Evolutionary conservation across 2,113 vertebrate genomes (phyloP).

Genomic region (sheep (Ovis aries)): ARS-UI_Ramb_v3.0 NC_056080.1:21783501-21784000

Average conservation of each 20-base stretch:
- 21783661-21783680: constrained; percentile 26
- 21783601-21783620: constrained; percentile 57
- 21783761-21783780: constrained; percentile 49
- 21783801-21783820: constrained; percentile 69
- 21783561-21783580: constrained; percentile 66
- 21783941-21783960: constrained; percentile 51
- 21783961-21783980: not conserved
- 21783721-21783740: not conserved
- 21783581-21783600: constrained; percentile 63
- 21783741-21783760: constrained; percentile 21
- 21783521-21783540: constrained; percentile 52
- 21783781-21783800: constrained; percentile 70
- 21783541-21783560: constrained; percentile 73
- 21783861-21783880: constrained; percentile 47
- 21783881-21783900: not conserved
- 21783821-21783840: constrained; percentile 63
- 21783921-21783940: not conserved
- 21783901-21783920: not conserved
- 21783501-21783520: constrained; percentile 52
- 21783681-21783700: constrained; percentile 68
- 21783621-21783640: constrained; percentile 60
- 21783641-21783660: constrained; percentile 62
- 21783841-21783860: constrained; percentile 60
- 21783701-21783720: constrained; percentile 34
- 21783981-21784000: constrained; percentile 31